These are phyloP conservation scores for Melopsittacus undulatus DNA, from an alignment of 2,797 vertebrate species.

Conservation along the genomic window DNA sequence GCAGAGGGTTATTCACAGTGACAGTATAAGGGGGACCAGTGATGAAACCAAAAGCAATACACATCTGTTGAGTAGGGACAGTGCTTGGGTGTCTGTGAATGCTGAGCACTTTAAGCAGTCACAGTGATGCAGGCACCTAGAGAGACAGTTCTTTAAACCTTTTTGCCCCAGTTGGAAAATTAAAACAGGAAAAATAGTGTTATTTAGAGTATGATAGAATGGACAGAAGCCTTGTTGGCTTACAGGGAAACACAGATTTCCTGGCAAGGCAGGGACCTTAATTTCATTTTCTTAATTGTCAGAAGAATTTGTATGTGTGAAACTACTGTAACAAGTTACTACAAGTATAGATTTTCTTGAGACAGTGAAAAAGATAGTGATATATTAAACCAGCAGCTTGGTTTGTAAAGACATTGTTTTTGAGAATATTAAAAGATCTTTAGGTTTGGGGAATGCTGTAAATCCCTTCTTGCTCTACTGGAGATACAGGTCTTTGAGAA, in stretches of 20 bases:
- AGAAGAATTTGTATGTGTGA: not conserved
- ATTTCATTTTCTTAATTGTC: not conserved
- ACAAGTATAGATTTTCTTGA: not conserved
- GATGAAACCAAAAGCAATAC: not conserved
- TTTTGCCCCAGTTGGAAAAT: not conserved
- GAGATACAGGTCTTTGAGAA: not conserved
- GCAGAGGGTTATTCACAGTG: not conserved
- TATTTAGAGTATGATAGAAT: not conserved
- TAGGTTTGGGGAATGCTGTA: not conserved
- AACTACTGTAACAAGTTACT: not conserved
- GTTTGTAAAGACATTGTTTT: not conserved
- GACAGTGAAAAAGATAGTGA: not conserved
- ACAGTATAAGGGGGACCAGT: fast-evolving
- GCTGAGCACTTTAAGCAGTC: not conserved
- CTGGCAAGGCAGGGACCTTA: not conserved
- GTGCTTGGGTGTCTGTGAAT: not conserved
- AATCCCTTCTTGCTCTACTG: not conserved
- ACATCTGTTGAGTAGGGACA: not conserved
- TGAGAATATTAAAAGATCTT: not conserved
- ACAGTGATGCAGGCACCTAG: not conserved
- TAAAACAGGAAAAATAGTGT: not conserved
- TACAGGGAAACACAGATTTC: not conserved
- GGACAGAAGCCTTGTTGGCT: not conserved
- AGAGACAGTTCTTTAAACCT: not conserved
- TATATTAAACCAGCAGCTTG: not conserved